Evolutionary conservation across 2,113 vertebrate genomes (phyloP).

Genomic region (Epinephelus moara): DNA sequence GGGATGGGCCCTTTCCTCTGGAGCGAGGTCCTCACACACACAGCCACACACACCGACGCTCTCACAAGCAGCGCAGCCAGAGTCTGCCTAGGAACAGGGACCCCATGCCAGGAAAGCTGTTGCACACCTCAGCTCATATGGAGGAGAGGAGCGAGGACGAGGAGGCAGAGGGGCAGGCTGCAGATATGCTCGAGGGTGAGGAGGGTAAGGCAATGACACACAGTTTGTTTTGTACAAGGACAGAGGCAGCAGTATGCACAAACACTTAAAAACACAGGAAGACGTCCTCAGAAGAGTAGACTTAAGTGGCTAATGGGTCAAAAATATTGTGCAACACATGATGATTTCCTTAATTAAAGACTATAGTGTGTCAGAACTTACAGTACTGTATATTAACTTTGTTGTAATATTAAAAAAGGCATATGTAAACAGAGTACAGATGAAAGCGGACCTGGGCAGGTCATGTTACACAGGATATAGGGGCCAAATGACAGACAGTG

Average conservation of each 20-base stretch:
- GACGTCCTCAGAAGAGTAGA: background rate
- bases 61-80: constrained; percentile 91
- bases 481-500: background rate
- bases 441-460: background rate
- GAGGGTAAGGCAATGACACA: constrained; percentile 74
- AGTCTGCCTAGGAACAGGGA: constrained; percentile 92
- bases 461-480: background rate
- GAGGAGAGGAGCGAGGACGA: constrained; percentile 87
- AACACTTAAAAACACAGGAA: background rate
- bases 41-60: constrained; percentile 78
- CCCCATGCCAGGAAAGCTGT: constrained; percentile 73
- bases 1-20: constrained; percentile 92
- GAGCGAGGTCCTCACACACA: constrained; percentile 83
- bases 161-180: constrained; percentile 71
- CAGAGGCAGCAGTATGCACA: background rate
- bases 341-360: background rate
- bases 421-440: background rate
- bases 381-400: background rate
- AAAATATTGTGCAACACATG: background rate
- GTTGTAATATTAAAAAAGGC: background rate
- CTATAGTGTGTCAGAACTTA: background rate
- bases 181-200: constrained; percentile 73
- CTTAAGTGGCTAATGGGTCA: background rate
- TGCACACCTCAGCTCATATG: constrained; percentile 77
- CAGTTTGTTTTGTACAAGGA: background rate